phyloP scores from a whole-genome alignment of 2,797 vertebrate genomes.

The Poeciliopsis turneri region DNA sequence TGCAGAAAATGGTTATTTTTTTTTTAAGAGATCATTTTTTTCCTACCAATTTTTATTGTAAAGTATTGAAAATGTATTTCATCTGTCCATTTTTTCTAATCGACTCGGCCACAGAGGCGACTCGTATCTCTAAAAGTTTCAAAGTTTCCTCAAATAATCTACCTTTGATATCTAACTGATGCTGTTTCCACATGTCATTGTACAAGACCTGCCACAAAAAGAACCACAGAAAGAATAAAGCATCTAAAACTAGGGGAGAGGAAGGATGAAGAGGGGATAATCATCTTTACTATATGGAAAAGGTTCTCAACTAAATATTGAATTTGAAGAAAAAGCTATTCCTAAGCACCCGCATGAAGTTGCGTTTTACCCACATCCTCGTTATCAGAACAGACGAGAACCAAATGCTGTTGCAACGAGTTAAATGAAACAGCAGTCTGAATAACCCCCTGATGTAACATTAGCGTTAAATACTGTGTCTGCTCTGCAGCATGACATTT shows the following conservation, averaged over 20 bases:
- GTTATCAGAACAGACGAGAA: constrained; percentile 46
- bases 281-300: constrained; percentile 19
- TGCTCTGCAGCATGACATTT: constrained; percentile 15
- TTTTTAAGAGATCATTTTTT: not conserved
- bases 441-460: constrained; percentile 34
- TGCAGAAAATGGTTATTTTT: not conserved
- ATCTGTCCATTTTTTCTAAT: not conserved
- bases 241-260: not conserved
- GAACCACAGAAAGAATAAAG: not conserved
- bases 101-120: not conserved
- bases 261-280: constrained; percentile 38
- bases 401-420: constrained; percentile 37
- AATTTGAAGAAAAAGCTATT: constrained; percentile 48
- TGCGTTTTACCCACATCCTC: constrained; percentile 56
- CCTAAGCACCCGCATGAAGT: constrained; percentile 37
- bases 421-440: constrained; percentile 35
- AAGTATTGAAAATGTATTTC: not conserved
- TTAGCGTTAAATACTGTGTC: constrained; percentile 9
- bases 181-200: not conserved
- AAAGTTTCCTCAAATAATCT: not conserved
- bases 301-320: constrained; percentile 49
- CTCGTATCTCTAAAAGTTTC: not conserved
- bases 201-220: not conserved
- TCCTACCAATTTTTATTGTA: not conserved
- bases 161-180: not conserved